Conservation (phyloP, 1,140 invertebrate species). For the Orchesella cincta region DNA sequence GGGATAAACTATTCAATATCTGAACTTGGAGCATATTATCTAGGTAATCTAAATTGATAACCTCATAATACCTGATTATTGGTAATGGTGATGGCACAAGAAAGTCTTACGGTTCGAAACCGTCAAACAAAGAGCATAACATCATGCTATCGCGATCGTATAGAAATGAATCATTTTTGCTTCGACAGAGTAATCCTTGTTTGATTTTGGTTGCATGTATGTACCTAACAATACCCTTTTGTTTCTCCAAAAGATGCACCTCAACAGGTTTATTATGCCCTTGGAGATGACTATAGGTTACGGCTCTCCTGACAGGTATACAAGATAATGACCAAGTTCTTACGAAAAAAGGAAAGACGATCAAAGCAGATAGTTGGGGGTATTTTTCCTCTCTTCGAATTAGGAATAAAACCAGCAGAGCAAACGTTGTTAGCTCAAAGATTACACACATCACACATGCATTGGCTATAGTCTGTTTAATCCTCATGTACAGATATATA, state of each 20-base stretch:
- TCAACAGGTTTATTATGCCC: slow-evolving; percentile 3
- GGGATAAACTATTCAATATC: no score
- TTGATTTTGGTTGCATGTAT: neutral
- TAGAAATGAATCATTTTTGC: neutral
- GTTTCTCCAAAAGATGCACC: neutral
- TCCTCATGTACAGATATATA: neutral
- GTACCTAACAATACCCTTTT: neutral
- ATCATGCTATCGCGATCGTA: no score
- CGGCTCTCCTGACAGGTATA: neutral
- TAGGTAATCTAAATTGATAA: no score
- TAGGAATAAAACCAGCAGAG: neutral
- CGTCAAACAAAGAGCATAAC: no score
- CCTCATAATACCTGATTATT: no score
- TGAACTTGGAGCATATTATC: no score
- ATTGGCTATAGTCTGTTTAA: neutral
- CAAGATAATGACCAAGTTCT: neutral
- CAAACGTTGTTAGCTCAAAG: neutral
- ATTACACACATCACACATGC: neutral
- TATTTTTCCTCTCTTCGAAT: neutral
- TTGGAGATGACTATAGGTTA: slow-evolving; percentile 4
- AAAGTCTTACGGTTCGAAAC: no score
- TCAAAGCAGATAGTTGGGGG: neutral
- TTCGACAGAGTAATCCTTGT: neutral
- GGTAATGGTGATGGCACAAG: no score
- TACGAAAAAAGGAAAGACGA: neutral